phyloP scores from a whole-genome alignment of 1,140 invertebrate species.

The Anastrepha obliqua region DNA sequence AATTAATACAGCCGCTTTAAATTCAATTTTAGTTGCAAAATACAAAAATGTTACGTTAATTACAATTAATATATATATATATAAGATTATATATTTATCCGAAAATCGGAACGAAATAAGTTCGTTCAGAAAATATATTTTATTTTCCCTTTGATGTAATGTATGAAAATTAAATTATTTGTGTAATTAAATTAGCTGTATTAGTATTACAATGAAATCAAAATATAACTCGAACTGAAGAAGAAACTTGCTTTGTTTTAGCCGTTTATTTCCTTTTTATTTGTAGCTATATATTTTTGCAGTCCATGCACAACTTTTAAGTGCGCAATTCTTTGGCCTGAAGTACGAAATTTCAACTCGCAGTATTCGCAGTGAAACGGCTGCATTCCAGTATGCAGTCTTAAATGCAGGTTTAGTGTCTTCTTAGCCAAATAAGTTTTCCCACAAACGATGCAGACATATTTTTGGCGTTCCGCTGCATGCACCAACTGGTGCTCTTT shows the following conservation, averaged over 20 bases:
- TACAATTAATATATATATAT: too few relatives aligned
- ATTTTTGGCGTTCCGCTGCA: constrained; percentile 24
- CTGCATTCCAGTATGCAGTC: constrained; percentile 68
- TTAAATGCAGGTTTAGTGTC: constrained; percentile 64
- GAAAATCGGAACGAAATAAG: too few relatives aligned
- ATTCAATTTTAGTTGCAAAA: too few relatives aligned
- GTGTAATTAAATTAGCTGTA: background rate
- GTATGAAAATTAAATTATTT: too few relatives aligned
- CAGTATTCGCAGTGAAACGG: constrained; percentile 74
- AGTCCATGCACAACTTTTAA: constrained; percentile 61
- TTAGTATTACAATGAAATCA: background rate
- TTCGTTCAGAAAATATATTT: too few relatives aligned
- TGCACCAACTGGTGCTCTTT: constrained; percentile 45
- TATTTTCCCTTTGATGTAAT: too few relatives aligned
- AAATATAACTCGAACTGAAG: background rate
- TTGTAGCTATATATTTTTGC: background rate
- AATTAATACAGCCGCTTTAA: too few relatives aligned
- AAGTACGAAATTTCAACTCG: constrained; percentile 77
- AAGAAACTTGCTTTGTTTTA: too few relatives aligned
- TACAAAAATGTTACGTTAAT: too few relatives aligned
- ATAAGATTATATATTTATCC: too few relatives aligned
- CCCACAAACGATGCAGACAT: constrained; percentile 60
- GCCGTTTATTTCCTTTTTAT: background rate
- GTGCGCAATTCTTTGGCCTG: constrained; percentile 66
- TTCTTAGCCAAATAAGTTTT: constrained; percentile 58